Percentiles rank a stretch among this genome's conserved stretches.
phyloP scores from a whole-genome alignment of 2,113 vertebrate genomes.

The Eubucco bourcierii region DNA sequence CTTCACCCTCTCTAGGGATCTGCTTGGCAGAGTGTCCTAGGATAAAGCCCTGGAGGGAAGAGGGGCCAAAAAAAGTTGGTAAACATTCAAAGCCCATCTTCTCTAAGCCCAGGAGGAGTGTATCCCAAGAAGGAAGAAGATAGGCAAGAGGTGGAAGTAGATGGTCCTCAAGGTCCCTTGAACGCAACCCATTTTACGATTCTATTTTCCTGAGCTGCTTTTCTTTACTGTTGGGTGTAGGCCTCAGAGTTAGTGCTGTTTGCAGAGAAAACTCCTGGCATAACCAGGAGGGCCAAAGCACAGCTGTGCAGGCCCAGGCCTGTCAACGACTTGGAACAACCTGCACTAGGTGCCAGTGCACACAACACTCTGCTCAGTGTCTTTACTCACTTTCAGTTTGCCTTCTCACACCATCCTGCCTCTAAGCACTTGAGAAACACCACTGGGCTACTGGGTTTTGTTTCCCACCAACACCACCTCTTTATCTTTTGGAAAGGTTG shows the following conservation, averaged over 20 bases:
- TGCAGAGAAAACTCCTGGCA: constrained; percentile 42
- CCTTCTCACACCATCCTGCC: constrained; percentile 45
- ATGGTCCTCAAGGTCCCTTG: no score
- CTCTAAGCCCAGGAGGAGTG: no score
- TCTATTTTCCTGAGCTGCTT: background rate
- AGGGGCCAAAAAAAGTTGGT: no score
- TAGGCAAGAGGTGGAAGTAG: no score
- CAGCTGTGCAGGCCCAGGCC: constrained; percentile 31
- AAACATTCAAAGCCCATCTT: no score
- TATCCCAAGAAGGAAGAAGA: no score
- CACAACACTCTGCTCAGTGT: constrained; percentile 62
- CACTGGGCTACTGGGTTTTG: constrained; percentile 45
- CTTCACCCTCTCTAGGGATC: no score
- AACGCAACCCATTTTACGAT: no score
- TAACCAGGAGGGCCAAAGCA: background rate
- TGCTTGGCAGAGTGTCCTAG: no score
- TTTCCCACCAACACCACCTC: constrained; percentile 54
- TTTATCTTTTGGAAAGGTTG: constrained; percentile 63
- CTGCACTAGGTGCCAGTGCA: constrained; percentile 56
- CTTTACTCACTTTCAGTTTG: constrained; percentile 58
- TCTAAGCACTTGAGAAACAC: constrained; percentile 49
- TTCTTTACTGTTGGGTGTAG: background rate
- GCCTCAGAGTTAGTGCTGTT: background rate
- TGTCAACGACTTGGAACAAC: constrained; percentile 56
- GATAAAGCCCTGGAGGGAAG: no score